Evolutionary conservation across 2,113 vertebrate genomes (phyloP).

Genomic region (Salvator merianae): DNA sequence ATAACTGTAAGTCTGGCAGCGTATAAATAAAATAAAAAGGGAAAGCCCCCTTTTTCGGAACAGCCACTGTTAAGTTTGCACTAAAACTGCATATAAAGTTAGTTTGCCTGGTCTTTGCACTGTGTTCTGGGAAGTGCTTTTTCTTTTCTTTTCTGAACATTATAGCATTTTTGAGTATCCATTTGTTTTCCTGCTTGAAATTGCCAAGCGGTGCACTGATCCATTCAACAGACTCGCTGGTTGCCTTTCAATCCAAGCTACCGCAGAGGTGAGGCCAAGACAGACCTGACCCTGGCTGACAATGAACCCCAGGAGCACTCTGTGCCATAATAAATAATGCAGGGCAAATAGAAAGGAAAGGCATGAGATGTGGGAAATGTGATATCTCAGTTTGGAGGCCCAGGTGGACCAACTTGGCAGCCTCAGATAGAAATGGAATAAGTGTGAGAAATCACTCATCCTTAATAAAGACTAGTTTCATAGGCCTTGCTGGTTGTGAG

Average conservation of each 20-base stretch:
- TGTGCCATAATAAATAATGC: constrained; percentile 74
- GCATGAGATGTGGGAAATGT: constrained; percentile 74
- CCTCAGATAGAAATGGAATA: constrained; percentile 74
- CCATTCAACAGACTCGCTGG: constrained; percentile 20
- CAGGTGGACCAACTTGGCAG: constrained; percentile 72
- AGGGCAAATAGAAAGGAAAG: constrained; percentile 59
- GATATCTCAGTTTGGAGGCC: constrained; percentile 76
- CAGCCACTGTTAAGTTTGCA: background rate
- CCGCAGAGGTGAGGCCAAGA: constrained; percentile 49
- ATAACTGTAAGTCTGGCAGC: background rate
- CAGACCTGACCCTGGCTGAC: constrained; percentile 53
- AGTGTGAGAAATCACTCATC: constrained; percentile 84
- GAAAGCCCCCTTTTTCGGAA: background rate
- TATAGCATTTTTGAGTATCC: constrained; percentile 12
- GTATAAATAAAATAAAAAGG: background rate
- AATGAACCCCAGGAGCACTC: constrained; percentile 57
- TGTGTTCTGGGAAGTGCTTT: background rate
- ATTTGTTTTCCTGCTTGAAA: constrained; percentile 3
- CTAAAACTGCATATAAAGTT: background rate
- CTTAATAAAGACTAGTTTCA: constrained; percentile 68
- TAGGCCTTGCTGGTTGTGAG: constrained; percentile 68
- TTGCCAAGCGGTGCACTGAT: constrained; percentile 8
- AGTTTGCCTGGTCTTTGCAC: constrained; percentile 20
- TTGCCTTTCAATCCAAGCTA: constrained; percentile 10
- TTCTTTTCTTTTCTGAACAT: background rate